Conservation (phyloP, 2,797 vertebrate genomes). For the Malacoraja senta region DNA sequence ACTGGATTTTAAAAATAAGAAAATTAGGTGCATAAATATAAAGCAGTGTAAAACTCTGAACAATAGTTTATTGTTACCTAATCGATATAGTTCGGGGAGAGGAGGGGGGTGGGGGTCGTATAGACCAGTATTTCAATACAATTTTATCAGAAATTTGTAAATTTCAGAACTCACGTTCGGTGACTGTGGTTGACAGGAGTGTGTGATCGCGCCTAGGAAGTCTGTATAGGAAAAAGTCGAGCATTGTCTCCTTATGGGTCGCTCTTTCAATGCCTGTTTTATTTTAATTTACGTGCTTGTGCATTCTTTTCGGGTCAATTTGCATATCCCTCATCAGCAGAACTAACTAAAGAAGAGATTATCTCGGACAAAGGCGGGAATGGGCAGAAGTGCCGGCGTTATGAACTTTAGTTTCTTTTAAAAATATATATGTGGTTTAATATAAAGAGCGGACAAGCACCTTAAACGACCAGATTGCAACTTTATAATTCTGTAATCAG, state of each 20-base stretch:
- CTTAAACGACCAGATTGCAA: constrained; percentile 32
- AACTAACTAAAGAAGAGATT: constrained; percentile 16
- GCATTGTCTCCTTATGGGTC: constrained; percentile 80
- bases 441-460: not conserved
- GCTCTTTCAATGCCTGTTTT: constrained; percentile 72
- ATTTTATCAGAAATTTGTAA: constrained; percentile 4
- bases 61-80: constrained; percentile 6
- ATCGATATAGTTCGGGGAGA: not conserved
- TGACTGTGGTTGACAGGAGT: constrained; percentile 18
- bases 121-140: not conserved
- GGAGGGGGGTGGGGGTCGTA: no score
- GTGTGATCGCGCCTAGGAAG: constrained; percentile 64
- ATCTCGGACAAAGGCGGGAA: constrained; percentile 17
- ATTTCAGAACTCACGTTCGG: constrained; percentile 24
- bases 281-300: constrained; percentile 87
- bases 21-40: not conserved
- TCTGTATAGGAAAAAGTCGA: constrained; percentile 69
- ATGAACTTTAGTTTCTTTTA: not conserved
- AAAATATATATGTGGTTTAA: not conserved
- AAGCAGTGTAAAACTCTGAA: not conserved
- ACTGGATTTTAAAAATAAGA: not conserved
- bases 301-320: constrained; percentile 93
- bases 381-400: not conserved
- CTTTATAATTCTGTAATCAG: constrained; percentile 15
- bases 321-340: constrained; percentile 69